Base-by-base conservation (phyloP, 2,113 vertebrate species). In the Bambusicola thoracicus region DNA sequence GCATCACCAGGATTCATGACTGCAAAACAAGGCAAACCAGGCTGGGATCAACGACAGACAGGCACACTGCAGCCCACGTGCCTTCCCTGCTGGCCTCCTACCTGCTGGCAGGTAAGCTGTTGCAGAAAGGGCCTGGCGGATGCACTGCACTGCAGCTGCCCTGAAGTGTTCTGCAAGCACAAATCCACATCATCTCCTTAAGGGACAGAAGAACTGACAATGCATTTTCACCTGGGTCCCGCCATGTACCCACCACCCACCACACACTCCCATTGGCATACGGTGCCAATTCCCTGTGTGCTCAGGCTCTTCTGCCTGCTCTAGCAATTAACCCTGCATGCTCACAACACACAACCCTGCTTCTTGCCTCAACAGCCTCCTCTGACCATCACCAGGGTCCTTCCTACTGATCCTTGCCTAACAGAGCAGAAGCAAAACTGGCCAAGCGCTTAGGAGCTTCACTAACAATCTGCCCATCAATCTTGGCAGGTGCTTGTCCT, bases 301-400 rank as follows among this genome's bases (percentile, higher is more conserved):
- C 83, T 79, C 68, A 15, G 40, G 25, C 55, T 63, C 25, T 1
- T 38, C 55, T 63, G 19, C 11, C 56, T 72, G 34, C 77, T 56
- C n/a, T 36, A 20, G 22, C 46, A 49, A 10, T 18, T 58, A 68
- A 51, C 20, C 61, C 76, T 66, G 53, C 24, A 29, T 0, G 1
- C 22, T 19, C 70, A 48, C 17, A 43, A n/a, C 25, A 17, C 0
- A 0, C 2, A 0, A 13, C 38, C 41, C 30, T 13, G 36, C 34
- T 55, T 49, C 65, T 63, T 62, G 32, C 63, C 70, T 66, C 4
- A 2, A 7, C 12, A 32, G 73, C 15, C 27, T 11, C 41, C 40
- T 43, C 4, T 41, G 43, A 40, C 46, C 30, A 25, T 32, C 36
- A 9, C 46, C 8, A 24, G 48, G 3, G 20, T 48, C 38, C 49